phyloP scores from a whole-genome alignment of 2,797 vertebrate genomes.

The Megalops cyprinoides region DNA sequence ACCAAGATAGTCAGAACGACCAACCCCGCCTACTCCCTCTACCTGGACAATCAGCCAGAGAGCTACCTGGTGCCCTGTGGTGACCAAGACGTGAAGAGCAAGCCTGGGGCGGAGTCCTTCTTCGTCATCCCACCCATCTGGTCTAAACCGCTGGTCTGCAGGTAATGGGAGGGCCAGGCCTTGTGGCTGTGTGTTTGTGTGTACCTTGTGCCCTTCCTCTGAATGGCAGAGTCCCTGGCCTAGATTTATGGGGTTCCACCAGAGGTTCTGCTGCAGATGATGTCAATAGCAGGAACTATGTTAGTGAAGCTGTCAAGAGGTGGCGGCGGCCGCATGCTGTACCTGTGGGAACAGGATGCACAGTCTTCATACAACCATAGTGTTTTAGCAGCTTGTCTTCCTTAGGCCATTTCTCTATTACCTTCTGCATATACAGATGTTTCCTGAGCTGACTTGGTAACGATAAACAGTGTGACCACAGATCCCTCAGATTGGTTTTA shows the following conservation, averaged over 20 bases:
- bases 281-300: neutral
- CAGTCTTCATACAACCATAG: no score
- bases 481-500: no score
- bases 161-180: constrained; percentile 65
- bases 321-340: neutral
- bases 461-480: no score
- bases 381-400: no score
- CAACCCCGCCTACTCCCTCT: constrained; percentile 80
- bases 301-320: neutral
- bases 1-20: constrained; percentile 90
- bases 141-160: constrained; percentile 94
- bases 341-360: neutral
- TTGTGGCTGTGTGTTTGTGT: no score
- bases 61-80: constrained; percentile 83
- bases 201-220: no score
- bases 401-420: neutral
- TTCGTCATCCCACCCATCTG: constrained; percentile 89
- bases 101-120: constrained; percentile 81
- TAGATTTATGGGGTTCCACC: no score
- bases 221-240: no score
- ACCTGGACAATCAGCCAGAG: constrained; percentile 82
- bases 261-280: neutral
- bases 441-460: neutral
- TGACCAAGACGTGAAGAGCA: constrained; percentile 89
- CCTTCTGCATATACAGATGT: neutral